phyloP scores from a whole-genome alignment of 1,140 invertebrate genomes.

The Manduca sexta region DNA sequence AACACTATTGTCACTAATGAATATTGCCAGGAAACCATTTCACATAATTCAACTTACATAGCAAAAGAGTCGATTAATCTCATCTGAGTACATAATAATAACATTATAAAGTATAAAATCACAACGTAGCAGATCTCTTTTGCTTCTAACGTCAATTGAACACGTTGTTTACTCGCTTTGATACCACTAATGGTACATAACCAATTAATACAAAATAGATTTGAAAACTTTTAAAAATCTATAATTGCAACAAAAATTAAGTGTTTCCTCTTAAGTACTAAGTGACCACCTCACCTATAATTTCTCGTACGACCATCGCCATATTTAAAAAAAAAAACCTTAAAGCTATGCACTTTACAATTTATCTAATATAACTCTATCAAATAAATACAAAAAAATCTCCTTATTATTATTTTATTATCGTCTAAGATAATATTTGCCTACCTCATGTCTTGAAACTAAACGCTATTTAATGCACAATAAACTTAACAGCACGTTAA shows the following conservation, averaged over 20 bases:
- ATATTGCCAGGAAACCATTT: constrained; percentile 38
- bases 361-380: constrained; percentile 72
- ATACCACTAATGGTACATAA: not conserved
- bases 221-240: constrained; percentile 2
- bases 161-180: constrained; percentile 2
- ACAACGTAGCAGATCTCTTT: constrained; percentile 60
- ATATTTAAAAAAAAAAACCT: constrained; percentile 65
- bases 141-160: constrained; percentile 10
- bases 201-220: not conserved
- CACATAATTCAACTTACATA: constrained; percentile 24
- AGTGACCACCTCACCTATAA: constrained; percentile 48
- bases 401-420: constrained; percentile 46
- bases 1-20: constrained; percentile 33
- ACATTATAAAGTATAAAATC: constrained; percentile 42
- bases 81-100: constrained; percentile 62
- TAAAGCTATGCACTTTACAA: constrained; percentile 68
- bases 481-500: constrained; percentile 46
- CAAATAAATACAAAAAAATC: constrained; percentile 73
- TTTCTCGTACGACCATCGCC: constrained; percentile 63
- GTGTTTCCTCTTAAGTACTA: constrained; percentile 63
- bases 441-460: constrained; percentile 67
- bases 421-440: constrained; percentile 68
- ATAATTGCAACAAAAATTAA: constrained; percentile 54
- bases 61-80: constrained; percentile 58
- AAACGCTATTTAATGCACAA: constrained; percentile 65